Evolutionary conservation across 1,140 invertebrate species (phyloP), one percentile per base, ranked within the genome.

Genomic region (Pseudomyrmex sp.): DNA sequence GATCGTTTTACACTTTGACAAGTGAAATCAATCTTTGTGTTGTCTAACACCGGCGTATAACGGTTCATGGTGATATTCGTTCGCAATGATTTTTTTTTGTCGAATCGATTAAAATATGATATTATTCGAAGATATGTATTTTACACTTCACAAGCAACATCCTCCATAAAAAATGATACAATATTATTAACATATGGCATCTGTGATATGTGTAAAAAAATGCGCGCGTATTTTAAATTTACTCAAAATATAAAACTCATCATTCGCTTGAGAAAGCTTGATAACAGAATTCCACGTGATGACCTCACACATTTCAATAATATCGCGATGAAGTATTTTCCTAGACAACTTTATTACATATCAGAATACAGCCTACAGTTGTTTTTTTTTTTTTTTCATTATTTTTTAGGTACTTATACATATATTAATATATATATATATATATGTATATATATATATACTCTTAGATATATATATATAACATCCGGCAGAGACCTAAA

Each of bases 321-420:
- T 80, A 80, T 80, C 66, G 76, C 54, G 76, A 48, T 80, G 44
- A 44, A 79, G 75, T 91, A 92, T 93, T 93, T 93, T 92, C 91
- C 93, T 35, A 92, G 88, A 91, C 91, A 93, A 91, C 92, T 93
- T 93, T 93, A 92, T 94, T 93, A 92, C 91, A 92, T 93, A 91
- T 93, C 90, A 93, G 93, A 93, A 91, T 93, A 94, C 91, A 94
- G 91, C 89, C 92, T 93, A 93, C 91, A 92, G 91, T 90, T 35
- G 35, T 35, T 35, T 7, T 35, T 35, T 35, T 35, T 7, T 35
- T 35, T 35, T 35, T 35, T 35, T 35, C 0, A 35, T 92, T 92
- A 89, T 91, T 91, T 93, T 91, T 93, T 92, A 92, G 90, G 90
- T 93, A 90, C 90, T 92, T 93, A 93, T 92, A 35, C 91, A 88